Conservation (phyloP, 2,888 invertebrate genomes). For the Beris morrisii region DNA sequence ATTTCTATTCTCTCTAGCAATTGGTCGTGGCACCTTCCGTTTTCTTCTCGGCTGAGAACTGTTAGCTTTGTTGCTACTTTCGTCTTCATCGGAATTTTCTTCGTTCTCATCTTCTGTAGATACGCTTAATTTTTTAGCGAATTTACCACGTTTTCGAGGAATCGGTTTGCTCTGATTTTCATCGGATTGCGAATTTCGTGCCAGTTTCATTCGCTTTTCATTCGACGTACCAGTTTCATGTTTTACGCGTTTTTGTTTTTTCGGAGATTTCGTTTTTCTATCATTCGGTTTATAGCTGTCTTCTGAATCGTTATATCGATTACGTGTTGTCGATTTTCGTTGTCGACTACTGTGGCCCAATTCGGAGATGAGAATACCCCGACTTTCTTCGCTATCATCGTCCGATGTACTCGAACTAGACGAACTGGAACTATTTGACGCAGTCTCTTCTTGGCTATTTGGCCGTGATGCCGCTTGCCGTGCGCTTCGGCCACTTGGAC, state of each 20-base stretch:
- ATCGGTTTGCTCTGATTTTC: slow-evolving; percentile 31
- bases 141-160: slow-evolving; percentile 30
- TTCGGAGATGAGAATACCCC: slow-evolving; percentile 38
- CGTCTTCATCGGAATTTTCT: slow-evolving; percentile 31
- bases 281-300: slow-evolving; percentile 60
- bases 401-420: slow-evolving; percentile 8
- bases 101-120: slow-evolving; percentile 40
- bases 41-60: background rate
- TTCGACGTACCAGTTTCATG: slow-evolving; percentile 37
- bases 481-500: slow-evolving; percentile 43
- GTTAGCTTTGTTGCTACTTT: background rate
- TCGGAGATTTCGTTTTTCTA: slow-evolving; percentile 44
- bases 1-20: slow-evolving; percentile 6
- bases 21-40: slow-evolving; percentile 9
- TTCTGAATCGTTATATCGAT: slow-evolving; percentile 58
- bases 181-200: slow-evolving; percentile 33
- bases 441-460: slow-evolving; percentile 47
- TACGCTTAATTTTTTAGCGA: slow-evolving; percentile 25
- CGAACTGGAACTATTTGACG: slow-evolving; percentile 42
- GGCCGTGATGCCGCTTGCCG: slow-evolving; percentile 44
- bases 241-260: slow-evolving; percentile 43
- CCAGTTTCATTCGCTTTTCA: slow-evolving; percentile 28
- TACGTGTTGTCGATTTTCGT: slow-evolving; percentile 34
- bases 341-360: slow-evolving; percentile 40
- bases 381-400: slow-evolving; percentile 39